phyloP scores from a whole-genome alignment of 2,113 vertebrate species.

The Otolemur garnettii region DNA sequence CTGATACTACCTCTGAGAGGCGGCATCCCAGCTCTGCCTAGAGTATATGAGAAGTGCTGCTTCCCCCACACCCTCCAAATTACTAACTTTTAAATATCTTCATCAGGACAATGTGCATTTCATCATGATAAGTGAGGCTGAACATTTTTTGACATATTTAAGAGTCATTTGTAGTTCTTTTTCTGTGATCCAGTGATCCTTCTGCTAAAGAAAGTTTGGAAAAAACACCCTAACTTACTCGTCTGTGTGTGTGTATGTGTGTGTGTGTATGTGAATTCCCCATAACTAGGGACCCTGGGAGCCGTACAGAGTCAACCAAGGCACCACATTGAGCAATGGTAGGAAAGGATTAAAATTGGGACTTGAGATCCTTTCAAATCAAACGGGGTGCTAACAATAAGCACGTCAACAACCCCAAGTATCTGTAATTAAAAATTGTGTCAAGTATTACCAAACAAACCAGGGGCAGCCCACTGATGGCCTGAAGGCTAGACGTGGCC shows the following conservation, averaged over 20 bases:
- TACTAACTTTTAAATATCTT: background rate
- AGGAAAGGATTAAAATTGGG: background rate
- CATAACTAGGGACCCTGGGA: background rate
- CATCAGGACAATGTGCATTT: fast-evolving
- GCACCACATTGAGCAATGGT: background rate
- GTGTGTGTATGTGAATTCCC: background rate
- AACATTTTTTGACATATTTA: background rate
- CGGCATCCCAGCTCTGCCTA: fast-evolving
- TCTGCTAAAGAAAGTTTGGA: background rate
- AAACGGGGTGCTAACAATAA: fast-evolving
- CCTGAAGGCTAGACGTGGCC: background rate
- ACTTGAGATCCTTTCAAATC: background rate
- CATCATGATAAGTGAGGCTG: background rate
- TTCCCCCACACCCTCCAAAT: fast-evolving
- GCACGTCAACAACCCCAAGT: background rate
- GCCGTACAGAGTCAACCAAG: no score
- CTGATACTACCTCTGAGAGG: background rate
- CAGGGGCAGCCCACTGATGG: background rate
- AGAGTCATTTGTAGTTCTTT: background rate
- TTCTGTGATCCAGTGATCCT: background rate
- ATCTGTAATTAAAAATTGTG: background rate
- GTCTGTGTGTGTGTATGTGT: background rate
- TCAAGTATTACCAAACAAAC: background rate
- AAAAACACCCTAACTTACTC: background rate
- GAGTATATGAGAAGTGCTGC: fast-evolving